Evolutionary conservation across 2,113 vertebrate genomes (phyloP).

Genomic region (Perccottus glenii): DNA sequence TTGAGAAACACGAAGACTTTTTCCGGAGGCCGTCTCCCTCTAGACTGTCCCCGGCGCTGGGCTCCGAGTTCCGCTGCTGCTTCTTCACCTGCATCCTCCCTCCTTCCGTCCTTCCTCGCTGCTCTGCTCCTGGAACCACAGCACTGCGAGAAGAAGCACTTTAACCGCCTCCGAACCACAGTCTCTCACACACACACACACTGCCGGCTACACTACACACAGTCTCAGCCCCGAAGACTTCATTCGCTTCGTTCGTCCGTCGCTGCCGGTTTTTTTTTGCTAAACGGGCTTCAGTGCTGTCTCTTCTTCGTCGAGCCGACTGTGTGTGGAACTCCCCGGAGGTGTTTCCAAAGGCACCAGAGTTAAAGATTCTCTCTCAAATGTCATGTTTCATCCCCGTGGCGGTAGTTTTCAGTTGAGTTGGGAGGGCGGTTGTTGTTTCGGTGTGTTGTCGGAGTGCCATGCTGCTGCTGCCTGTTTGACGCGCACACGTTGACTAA

Average conservation of each 20-base stretch:
- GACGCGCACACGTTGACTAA: conserved; percentile 16
- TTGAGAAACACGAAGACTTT: conserved; percentile 90
- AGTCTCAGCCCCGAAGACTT: conserved; percentile 41
- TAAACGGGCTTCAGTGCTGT: conserved; percentile 54
- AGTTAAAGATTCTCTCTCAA: conserved; percentile 25
- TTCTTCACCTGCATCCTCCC: conserved; percentile 86
- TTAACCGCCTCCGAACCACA: too few relatives aligned
- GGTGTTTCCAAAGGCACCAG: conserved; percentile 39
- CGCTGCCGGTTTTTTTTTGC: background rate
- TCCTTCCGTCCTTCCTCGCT: background rate
- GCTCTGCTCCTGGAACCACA: conserved; percentile 22
- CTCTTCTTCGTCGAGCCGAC: conserved; percentile 54
- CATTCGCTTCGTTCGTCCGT: conserved; percentile 51
- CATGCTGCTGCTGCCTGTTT: conserved; percentile 16
- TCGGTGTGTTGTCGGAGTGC: conserved; percentile 18
- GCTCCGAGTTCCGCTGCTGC: conserved; percentile 69
- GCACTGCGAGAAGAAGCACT: conserved; percentile 45
- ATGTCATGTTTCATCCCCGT: conserved; percentile 51
- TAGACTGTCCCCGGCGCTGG: conserved; percentile 76
- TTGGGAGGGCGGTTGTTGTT: background rate
- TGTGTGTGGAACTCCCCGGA: conserved; percentile 56
- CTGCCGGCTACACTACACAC: conserved; percentile 17
- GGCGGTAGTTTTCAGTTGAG: background rate
- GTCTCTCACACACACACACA: conserved; percentile 12
- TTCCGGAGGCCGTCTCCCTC: conserved; percentile 80